phyloP scores from a whole-genome alignment of 2,888 invertebrate species.

The Cheiracanthium punctorium region DNA sequence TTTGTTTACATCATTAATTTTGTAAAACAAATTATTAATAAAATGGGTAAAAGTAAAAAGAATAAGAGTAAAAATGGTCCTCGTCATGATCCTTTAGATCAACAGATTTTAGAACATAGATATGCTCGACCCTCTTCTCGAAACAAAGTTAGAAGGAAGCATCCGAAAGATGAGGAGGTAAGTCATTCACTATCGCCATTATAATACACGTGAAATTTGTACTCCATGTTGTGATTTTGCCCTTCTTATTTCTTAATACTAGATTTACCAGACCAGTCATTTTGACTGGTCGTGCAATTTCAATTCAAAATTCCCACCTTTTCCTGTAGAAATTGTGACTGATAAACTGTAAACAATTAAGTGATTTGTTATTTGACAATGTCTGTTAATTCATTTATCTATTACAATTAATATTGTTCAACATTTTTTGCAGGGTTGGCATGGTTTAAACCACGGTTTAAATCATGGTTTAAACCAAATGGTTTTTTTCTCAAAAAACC shows the following conservation, averaged over 20 bases:
- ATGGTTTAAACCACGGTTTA: too few species aligned
- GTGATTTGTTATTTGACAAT: too few species aligned
- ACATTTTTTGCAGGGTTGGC: too few species aligned
- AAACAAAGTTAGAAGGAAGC: slow-evolving; percentile 81
- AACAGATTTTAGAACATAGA: slow-evolving; percentile 84
- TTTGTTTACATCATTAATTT: neutral
- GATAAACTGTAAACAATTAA: too few species aligned
- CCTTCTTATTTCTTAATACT: neutral
- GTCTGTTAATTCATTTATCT: too few species aligned
- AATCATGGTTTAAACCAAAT: too few species aligned
- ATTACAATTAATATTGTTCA: too few species aligned
- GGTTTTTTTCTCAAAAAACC: too few species aligned
- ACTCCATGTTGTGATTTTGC: neutral
- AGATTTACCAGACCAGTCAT: too few species aligned
- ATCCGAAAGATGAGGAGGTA: slow-evolving; percentile 86
- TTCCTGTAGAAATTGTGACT: too few species aligned
- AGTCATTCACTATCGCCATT: slow-evolving; percentile 71
- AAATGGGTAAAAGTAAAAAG: slow-evolving; percentile 87
- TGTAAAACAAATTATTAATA: neutral
- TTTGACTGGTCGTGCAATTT: too few species aligned
- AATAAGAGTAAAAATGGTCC: slow-evolving; percentile 80
- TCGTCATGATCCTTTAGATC: slow-evolving; percentile 81
- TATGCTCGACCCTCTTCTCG: slow-evolving; percentile 82
- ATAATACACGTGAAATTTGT: slow-evolving; percentile 23
- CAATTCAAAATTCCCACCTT: too few species aligned